These are phyloP conservation scores for Zophobas morio DNA, from an alignment of 1,140 invertebrate genomes.

Conservation along the genomic window DNA sequence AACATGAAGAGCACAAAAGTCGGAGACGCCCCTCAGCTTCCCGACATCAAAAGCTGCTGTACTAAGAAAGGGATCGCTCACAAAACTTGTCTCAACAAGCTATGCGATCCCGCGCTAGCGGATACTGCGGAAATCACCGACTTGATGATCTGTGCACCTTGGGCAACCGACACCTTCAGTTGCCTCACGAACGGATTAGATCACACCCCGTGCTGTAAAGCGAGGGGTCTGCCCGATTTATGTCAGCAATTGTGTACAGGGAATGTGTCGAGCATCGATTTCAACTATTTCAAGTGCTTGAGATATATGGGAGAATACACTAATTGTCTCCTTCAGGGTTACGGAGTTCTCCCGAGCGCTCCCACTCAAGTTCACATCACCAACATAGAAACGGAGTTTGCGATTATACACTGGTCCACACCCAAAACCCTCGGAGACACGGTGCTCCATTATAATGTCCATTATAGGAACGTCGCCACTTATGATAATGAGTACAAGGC, in stretches of 20 bases:
- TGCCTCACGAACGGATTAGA: slow-evolving; percentile 86
- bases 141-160: slow-evolving; percentile 89
- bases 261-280: slow-evolving; percentile 83
- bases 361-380: slow-evolving; percentile 79
- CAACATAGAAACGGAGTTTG: slow-evolving; percentile 81
- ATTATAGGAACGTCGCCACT: slow-evolving; percentile 70
- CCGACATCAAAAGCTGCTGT: slow-evolving; percentile 83
- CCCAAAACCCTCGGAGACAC: slow-evolving; percentile 80
- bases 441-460: slow-evolving; percentile 79
- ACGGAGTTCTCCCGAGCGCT: slow-evolving; percentile 83
- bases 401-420: slow-evolving; percentile 84
- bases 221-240: slow-evolving; percentile 79
- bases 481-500: slow-evolving; percentile 66
- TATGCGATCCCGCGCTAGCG: slow-evolving; percentile 82
- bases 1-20: slow-evolving; percentile 71
- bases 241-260: slow-evolving; percentile 85
- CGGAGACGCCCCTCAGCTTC: slow-evolving; percentile 73
- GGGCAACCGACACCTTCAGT: slow-evolving; percentile 83
- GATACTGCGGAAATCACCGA: slow-evolving; percentile 77
- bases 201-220: slow-evolving; percentile 84
- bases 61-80: slow-evolving; percentile 79
- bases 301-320: slow-evolving; percentile 85
- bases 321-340: slow-evolving; percentile 86
- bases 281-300: slow-evolving; percentile 86
- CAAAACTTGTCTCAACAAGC: slow-evolving; percentile 80